phyloP scores from a whole-genome alignment of 30 jellyfish, hydroid and myxozoan genomes.

The Catostylus mosaicus region DNA sequence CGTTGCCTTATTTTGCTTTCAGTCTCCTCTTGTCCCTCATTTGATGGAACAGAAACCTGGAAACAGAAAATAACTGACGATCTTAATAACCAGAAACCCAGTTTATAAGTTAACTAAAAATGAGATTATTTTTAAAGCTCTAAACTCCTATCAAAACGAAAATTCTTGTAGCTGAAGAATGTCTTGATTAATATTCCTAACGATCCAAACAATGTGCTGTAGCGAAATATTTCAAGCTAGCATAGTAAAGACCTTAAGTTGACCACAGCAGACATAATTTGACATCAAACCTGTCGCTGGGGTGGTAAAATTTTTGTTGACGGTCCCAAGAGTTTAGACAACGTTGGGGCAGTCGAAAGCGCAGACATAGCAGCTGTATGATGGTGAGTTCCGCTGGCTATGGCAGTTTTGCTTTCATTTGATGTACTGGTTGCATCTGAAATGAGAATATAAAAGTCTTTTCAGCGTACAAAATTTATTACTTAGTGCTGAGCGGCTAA shows the following conservation, averaged over 20 bases:
- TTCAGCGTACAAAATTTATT: too few relatives aligned
- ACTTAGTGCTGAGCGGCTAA: too few relatives aligned
- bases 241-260: too few relatives aligned
- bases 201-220: too few relatives aligned
- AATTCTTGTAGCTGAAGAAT: too few relatives aligned
- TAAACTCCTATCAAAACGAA: too few relatives aligned
- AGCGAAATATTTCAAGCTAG: too few relatives aligned
- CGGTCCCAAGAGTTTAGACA: slow-evolving; percentile 76
- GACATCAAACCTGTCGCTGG: slow-evolving; percentile 31
- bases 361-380: slow-evolving; percentile 23
- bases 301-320: slow-evolving; percentile 1
- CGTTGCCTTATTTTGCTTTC: slow-evolving; percentile 7
- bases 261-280: too few relatives aligned
- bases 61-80: not conserved
- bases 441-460: not conserved
- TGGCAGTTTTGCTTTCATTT: not conserved
- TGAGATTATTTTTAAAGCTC: too few relatives aligned
- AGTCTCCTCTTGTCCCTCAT: slow-evolving; percentile 23
- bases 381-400: slow-evolving; percentile 11
- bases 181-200: too few relatives aligned
- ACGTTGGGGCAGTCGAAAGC: slow-evolving; percentile 76
- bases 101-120: too few relatives aligned
- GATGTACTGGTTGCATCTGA: not conserved
- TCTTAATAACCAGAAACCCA: not conserved
- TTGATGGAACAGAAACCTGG: slow-evolving; percentile 3